Evolutionary conservation across 2,888 invertebrate species (phyloP), one percentile per base, ranked within the genome.

Genomic region (Callyntrura sp.): DNA sequence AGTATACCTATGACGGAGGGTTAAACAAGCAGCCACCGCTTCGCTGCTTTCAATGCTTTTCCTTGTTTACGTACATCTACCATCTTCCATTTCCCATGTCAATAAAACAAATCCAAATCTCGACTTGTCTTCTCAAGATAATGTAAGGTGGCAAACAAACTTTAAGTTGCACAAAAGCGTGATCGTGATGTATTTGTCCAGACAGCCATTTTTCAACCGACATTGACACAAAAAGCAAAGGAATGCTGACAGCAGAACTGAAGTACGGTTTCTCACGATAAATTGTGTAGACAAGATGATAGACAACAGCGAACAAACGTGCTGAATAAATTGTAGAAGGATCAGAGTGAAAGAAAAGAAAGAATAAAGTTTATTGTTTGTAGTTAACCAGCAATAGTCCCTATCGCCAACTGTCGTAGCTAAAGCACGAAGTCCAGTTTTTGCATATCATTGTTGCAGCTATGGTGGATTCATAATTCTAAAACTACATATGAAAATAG

Each of bases 251-350:
- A 14, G 55, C 57, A 78, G 14, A 57, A 70, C n/a, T 70, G 70
- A 78, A 78, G 28, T 14, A 28, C 25, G 78, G n/a, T 23, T 78
- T 78, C 57, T n/a, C 78, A 78, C 78, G 78, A 78, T 78, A 78
- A 70, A 78, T 73, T 48, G 48, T n/a, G 23, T 20, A 78, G 57
- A 55, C 70, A 70, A 70, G 70, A 70, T 73, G 73, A 73, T 48
- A 73, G 73, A 73, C 25, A 73, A 73, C 45, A 73, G 45, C 11
- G 48, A n/a, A n/a, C n/a, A n/a, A 73, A 73, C 73, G 23, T 48
- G 73, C 48, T 73, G 73, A 73, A 73, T 73, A 73, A 73, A 73
- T 73, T 73, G 73, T 12, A 20, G 20, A 3, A 73, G 45, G 48
- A 5, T 65, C 25, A 0, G 65, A 65, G 9, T 8, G 12, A 65